These are phyloP conservation scores for Dasyornis broadbenti DNA, from an alignment of 2,113 vertebrate genomes.

Conservation along the genomic window DNA sequence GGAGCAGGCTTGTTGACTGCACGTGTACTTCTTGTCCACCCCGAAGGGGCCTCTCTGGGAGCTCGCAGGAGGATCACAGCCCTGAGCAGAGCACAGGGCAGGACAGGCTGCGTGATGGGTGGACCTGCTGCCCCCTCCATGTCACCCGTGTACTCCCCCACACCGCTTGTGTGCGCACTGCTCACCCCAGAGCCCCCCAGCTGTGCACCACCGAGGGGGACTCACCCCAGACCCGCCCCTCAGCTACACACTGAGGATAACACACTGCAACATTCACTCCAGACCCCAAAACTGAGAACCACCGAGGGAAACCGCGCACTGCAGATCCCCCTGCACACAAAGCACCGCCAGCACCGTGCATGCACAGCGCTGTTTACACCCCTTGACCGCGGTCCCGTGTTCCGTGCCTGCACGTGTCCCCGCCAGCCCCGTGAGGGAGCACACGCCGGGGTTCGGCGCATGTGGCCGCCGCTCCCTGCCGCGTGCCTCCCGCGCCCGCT, in stretches of 20 bases:
- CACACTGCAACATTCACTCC: neutral
- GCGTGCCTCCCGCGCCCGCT: neutral
- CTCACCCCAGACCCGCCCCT: neutral
- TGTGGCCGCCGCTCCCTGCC: neutral
- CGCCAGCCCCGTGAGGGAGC: neutral
- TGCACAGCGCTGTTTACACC: accelerated
- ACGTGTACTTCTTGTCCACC: neutral
- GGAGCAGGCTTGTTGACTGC: neutral
- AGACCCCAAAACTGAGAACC: neutral
- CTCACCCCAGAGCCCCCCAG: neutral
- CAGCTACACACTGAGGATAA: neutral
- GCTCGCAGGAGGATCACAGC: neutral
- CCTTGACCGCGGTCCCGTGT: accelerated
- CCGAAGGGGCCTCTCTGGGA: neutral
- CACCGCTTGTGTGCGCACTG: neutral
- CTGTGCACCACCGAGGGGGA: neutral
- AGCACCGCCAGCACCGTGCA: accelerated
- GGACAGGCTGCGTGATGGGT: neutral
- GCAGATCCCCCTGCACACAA: neutral
- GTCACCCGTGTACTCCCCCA: accelerated
- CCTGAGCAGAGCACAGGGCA: neutral
- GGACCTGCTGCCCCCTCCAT: neutral
- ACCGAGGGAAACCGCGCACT: accelerated
- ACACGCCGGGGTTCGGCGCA: neutral
- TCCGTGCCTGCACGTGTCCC: accelerated